phyloP scores from a whole-genome alignment of 2,113 vertebrate species.

The Brevimyrus niger region DNA sequence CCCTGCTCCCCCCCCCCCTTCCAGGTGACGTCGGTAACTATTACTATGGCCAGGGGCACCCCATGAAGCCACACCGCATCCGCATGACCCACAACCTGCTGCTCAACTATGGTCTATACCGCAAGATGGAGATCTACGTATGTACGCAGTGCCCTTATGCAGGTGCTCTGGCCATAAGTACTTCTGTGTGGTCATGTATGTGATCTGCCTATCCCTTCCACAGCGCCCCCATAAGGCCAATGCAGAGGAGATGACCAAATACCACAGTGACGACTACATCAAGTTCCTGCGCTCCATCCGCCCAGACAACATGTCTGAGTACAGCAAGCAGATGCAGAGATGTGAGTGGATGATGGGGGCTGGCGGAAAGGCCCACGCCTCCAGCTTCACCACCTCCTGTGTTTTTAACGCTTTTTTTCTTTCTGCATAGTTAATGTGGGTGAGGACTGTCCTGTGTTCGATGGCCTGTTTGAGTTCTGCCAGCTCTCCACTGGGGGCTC shows the following conservation, averaged over 20 bases:
- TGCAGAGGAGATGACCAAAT: slow-evolving; percentile 97
- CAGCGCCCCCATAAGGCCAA: slow-evolving; percentile 97
- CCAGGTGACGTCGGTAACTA: slow-evolving; percentile 96
- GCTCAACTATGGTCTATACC: slow-evolving; percentile 94
- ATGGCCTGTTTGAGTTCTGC: slow-evolving; percentile 95
- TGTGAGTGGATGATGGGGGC: slow-evolving; percentile 63
- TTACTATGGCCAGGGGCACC: slow-evolving; percentile 95
- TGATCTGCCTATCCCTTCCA: slow-evolving; percentile 16
- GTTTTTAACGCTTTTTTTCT: slow-evolving; percentile 23
- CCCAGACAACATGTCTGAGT: slow-evolving; percentile 98
- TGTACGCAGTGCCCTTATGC: slow-evolving; percentile 46
- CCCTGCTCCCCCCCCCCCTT: neutral
- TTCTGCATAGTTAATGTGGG: slow-evolving; percentile 82
- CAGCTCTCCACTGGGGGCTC: slow-evolving; percentile 97
- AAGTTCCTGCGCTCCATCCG: slow-evolving; percentile 94
- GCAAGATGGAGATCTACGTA: slow-evolving; percentile 98
- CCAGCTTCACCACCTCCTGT: neutral
- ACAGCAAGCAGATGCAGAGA: slow-evolving; percentile 99
- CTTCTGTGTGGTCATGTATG: neutral
- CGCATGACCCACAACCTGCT: slow-evolving; percentile 98
- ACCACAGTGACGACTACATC: slow-evolving; percentile 98
- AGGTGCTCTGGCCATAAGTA: neutral
- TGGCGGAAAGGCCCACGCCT: neutral
- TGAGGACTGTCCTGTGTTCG: slow-evolving; percentile 96
- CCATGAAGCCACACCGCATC: slow-evolving; percentile 97